These are phyloP conservation scores for Chionoecetes opilio DNA, from an alignment of 1,140 invertebrate genomes.

Conservation along the genomic window DNA sequence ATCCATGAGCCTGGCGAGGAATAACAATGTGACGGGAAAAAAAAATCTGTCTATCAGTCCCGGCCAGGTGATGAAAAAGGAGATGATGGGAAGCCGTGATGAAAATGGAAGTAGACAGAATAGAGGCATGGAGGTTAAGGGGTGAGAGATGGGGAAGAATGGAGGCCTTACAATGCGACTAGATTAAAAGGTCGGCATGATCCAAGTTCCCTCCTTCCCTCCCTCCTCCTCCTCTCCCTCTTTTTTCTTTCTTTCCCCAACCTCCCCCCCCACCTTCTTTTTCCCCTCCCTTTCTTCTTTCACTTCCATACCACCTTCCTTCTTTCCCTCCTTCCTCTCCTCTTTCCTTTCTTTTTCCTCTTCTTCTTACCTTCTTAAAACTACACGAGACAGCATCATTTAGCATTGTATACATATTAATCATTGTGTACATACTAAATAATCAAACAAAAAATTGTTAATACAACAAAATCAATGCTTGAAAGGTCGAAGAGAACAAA, in stretches of 20 bases:
- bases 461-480: too few species aligned
- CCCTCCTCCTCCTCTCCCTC: not conserved
- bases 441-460: too few species aligned
- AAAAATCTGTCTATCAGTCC: not conserved
- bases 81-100: slow-evolving; percentile 67
- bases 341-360: not conserved
- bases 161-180: slow-evolving; percentile 39
- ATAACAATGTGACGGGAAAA: not conserved
- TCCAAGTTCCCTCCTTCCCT: slow-evolving; percentile 9
- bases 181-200: slow-evolving; percentile 63
- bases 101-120: slow-evolving; percentile 64
- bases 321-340: not conserved
- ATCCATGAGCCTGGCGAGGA: not conserved
- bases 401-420: too few species aligned
- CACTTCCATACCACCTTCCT: not conserved
- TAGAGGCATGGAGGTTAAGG: slow-evolving; percentile 55
- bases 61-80: slow-evolving; percentile 62
- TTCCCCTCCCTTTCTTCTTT: not conserved
- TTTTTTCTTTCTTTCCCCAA: not conserved
- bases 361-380: slow-evolving; percentile 20
- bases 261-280: not conserved
- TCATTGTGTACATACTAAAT: too few species aligned
- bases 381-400: too few species aligned
- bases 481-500: too few species aligned
- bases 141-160: slow-evolving; percentile 64